A percentile compares a stretch with the other conserved stretches of the same genome.
Evolutionary conservation across 2,113 vertebrate species (phyloP).

Genomic region (Nannobrachium achirus): DNA sequence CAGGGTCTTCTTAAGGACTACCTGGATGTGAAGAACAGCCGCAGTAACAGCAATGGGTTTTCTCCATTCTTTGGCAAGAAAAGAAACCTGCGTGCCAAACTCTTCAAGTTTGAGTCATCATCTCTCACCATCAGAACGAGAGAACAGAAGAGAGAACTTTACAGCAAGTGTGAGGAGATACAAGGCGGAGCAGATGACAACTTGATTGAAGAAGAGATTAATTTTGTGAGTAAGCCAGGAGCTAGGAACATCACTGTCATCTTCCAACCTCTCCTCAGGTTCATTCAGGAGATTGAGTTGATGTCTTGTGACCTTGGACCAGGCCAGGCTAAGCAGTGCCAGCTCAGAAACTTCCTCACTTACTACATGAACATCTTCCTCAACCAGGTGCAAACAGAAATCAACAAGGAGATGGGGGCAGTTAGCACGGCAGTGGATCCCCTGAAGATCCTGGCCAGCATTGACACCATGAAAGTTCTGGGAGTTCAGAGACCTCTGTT

Average conservation of each 20-base stretch:
- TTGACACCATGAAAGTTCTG: conserved; percentile 94
- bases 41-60: conserved; percentile 48
- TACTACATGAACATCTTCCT: conserved; percentile 98
- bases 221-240: conserved; percentile 97
- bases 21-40: conserved; percentile 98
- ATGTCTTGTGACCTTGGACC: conserved; percentile 82
- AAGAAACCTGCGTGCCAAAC: conserved; percentile 91
- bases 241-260: conserved; percentile 97
- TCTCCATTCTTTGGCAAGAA: conserved; percentile 83
- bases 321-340: conserved; percentile 92
- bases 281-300: conserved; percentile 94
- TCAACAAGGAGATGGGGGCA: conserved; percentile 95
- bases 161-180: conserved; percentile 97
- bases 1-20: conserved; percentile 98
- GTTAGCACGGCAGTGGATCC: conserved; percentile 94
- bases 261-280: conserved; percentile 96
- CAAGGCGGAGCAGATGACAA: conserved; percentile 98
- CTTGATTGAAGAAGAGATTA: conserved; percentile 96
- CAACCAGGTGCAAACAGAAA: conserved; percentile 92
- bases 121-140: conserved; percentile 98
- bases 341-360: conserved; percentile 93
- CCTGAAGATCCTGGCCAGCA: conserved; percentile 90
- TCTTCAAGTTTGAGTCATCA: conserved; percentile 98
- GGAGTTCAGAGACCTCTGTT: conserved; percentile 93
- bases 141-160: conserved; percentile 95